Percentiles rank a stretch among this genome's conserved stretches.
Evolutionary conservation across 2,888 invertebrate species (phyloP).

Genomic region (Tipula vernalis): DNA sequence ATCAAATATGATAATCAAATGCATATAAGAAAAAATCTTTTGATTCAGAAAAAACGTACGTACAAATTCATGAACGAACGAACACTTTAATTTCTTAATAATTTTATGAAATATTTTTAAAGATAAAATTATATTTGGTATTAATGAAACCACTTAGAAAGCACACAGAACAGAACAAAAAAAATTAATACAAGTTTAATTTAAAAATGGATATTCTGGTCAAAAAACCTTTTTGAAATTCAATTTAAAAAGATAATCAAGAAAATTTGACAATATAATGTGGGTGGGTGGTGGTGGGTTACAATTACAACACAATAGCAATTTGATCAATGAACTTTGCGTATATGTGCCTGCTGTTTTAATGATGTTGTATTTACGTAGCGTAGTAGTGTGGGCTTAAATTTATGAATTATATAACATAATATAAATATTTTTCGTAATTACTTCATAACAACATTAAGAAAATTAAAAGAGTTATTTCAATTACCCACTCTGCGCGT

Average conservation of each 20-base stretch:
- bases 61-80: not conserved
- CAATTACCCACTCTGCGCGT: not conserved
- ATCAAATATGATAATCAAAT: constrained; percentile 11
- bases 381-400: not conserved
- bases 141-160: not conserved
- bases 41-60: not conserved
- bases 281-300: not conserved
- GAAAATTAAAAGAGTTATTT: constrained; percentile 4
- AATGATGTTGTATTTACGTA: not conserved
- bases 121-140: not conserved
- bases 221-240: not conserved
- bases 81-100: not conserved
- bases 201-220: constrained; percentile 4
- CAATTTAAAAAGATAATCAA: not conserved
- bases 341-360: not conserved
- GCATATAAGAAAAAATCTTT: not conserved
- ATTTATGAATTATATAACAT: not conserved
- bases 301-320: not conserved
- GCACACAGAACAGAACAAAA: not conserved
- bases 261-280: not conserved
- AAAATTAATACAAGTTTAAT: not conserved
- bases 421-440: not conserved
- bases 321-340: not conserved
- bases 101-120: not conserved
- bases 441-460: not conserved